Percentiles rank a stretch among this genome's conserved stretches.
Evolutionary conservation across 2,888 invertebrate species (phyloP).

Genomic region (Athripsodes cinereus): DNA sequence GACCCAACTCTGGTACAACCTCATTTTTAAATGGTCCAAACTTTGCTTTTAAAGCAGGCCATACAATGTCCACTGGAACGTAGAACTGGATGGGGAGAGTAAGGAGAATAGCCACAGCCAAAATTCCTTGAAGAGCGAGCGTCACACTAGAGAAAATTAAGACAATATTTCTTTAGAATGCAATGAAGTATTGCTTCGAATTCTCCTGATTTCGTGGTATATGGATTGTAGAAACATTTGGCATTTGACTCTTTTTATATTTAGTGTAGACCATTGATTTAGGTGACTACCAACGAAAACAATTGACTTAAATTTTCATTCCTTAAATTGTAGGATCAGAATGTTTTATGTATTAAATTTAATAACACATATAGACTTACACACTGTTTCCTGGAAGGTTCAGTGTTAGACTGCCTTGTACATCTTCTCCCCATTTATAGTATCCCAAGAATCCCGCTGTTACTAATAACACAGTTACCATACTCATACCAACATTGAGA

Average conservation of each 20-base stretch:
- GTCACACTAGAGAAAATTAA: too few relatives aligned
- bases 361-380: too few relatives aligned
- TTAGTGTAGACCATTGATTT: too few relatives aligned
- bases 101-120: constrained; percentile 79
- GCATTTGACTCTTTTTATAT: too few relatives aligned
- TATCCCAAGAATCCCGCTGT: constrained; percentile 84
- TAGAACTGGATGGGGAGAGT: constrained; percentile 94
- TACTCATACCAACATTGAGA: constrained; percentile 81
- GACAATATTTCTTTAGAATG: too few relatives aligned
- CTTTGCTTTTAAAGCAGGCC: constrained; percentile 60
- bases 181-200: too few relatives aligned
- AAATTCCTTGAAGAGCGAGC: constrained; percentile 74
- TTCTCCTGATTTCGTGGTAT: too few relatives aligned
- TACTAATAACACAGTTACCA: constrained; percentile 72
- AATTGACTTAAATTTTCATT: too few relatives aligned
- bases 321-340: too few relatives aligned
- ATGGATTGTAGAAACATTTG: too few relatives aligned
- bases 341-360: too few relatives aligned
- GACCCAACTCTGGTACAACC: constrained; percentile 59
- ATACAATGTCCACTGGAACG: constrained; percentile 86
- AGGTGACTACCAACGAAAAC: too few relatives aligned
- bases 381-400: constrained; percentile 59
- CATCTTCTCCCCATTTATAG: constrained; percentile 76
- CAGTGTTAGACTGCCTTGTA: constrained; percentile 80
- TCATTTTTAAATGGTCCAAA: constrained; percentile 53